Conservation (phyloP, 2,113 vertebrate species). For the Sylvietta virens region DNA sequence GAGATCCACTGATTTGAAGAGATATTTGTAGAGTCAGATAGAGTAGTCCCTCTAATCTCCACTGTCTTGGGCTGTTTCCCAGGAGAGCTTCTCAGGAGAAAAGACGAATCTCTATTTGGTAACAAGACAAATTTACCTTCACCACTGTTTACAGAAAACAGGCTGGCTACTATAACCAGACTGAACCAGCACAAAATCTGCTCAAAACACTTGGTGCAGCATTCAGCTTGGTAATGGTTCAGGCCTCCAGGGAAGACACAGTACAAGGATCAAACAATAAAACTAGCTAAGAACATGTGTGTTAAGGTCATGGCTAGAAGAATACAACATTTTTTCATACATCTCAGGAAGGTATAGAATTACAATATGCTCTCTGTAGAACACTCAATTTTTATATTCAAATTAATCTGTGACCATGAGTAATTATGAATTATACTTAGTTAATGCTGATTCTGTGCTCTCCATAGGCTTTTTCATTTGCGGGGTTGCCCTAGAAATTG, state of each 20-base stretch:
- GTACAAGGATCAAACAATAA: not conserved
- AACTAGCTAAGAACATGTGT: not conserved
- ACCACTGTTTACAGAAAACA: conserved; percentile 7
- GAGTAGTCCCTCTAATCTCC: not conserved
- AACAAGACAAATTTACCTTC: not conserved
- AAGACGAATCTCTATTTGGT: not conserved
- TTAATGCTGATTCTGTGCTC: not conserved
- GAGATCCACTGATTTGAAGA: not conserved
- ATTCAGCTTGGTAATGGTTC: not conserved
- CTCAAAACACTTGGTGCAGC: not conserved
- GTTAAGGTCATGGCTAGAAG: not conserved
- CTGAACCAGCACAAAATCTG: not conserved
- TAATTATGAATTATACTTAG: not conserved
- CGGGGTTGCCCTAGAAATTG: not conserved
- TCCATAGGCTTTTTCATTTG: not conserved
- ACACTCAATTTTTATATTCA: not conserved
- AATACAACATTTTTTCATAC: not conserved
- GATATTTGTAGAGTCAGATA: not conserved
- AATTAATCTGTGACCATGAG: not conserved
- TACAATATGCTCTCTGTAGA: not conserved
- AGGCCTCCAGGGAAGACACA: not conserved
- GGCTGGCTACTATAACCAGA: not conserved
- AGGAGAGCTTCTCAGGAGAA: not conserved
- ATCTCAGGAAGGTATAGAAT: not conserved
- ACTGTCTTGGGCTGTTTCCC: not conserved